These are phyloP conservation scores for Rotaria macrura DNA, from an alignment of 2,888 invertebrate species.

Conservation along the genomic window DNA sequence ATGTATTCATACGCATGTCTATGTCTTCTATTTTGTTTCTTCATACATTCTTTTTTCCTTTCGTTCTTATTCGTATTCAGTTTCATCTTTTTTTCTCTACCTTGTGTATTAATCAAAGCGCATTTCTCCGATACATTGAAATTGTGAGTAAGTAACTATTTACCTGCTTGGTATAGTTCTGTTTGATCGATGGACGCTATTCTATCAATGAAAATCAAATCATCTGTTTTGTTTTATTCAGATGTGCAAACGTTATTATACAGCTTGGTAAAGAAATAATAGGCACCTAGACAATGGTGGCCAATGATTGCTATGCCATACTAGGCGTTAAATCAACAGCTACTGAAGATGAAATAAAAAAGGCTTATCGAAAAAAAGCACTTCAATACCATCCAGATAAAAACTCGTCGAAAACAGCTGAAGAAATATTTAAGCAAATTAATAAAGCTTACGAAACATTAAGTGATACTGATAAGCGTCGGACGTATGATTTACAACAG, in stretches of 20 bases:
- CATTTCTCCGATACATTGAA: not conserved
- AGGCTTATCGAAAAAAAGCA: not conserved
- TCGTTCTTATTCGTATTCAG: not conserved
- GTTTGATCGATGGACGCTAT: not conserved
- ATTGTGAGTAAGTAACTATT: not conserved
- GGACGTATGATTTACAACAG: constrained; percentile 4
- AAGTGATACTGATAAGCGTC: constrained; percentile 1
- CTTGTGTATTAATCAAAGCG: not conserved
- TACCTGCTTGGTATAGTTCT: not conserved
- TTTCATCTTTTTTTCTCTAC: not conserved
- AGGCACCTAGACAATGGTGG: not conserved
- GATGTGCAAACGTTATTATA: not conserved
- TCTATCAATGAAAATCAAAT: not conserved
- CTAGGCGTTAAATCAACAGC: not conserved
- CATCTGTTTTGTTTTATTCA: not conserved
- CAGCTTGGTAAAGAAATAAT: not conserved
- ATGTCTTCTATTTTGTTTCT: not conserved
- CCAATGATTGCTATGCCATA: not conserved
- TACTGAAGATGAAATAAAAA: not conserved
- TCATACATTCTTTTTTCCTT: not conserved
- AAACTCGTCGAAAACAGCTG: not conserved
- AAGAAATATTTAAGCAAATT: constrained; percentile 1
- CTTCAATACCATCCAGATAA: constrained; percentile 11
- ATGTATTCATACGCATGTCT: not conserved
- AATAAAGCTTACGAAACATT: constrained; percentile 7